phyloP scores from a whole-genome alignment of 2,888 invertebrate species.

The Ischnus inquisitorius region DNA sequence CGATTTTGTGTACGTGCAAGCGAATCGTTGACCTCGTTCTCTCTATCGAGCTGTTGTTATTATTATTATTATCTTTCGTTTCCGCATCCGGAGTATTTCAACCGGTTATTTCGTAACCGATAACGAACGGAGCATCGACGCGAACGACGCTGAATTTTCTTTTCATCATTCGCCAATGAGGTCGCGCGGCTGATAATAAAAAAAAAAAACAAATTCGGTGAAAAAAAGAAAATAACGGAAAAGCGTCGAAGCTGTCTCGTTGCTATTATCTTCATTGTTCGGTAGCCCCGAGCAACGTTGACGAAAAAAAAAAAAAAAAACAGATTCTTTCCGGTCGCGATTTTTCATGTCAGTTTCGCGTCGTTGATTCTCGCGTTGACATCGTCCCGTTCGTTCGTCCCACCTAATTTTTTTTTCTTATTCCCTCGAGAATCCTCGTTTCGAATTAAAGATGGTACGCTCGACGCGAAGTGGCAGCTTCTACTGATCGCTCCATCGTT shows the following conservation, averaged over 20 bases:
- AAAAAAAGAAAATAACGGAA: constrained; percentile 11
- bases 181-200: background rate
- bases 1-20: background rate
- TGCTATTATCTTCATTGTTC: constrained; percentile 47
- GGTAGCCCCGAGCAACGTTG: constrained; percentile 62
- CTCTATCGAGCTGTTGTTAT: background rate
- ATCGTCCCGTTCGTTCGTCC: constrained; percentile 69
- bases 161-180: no score
- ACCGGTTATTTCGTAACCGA: background rate
- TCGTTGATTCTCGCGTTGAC: constrained; percentile 59
- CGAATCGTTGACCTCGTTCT: background rate
- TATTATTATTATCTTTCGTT: background rate
- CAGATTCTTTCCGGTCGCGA: background rate
- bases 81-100: background rate
- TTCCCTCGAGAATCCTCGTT: background rate
- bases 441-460: constrained; percentile 50
- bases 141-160: background rate
- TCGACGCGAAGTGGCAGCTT: background rate
- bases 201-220: background rate
- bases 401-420: constrained; percentile 44
- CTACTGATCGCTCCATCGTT: background rate
- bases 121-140: background rate
- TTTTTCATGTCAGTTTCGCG: constrained; percentile 59
- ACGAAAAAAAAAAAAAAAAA: constrained; percentile 35
- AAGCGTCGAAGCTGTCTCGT: constrained; percentile 27